Percentiles rank a stretch among this genome's conserved stretches.
These are phyloP conservation scores for Haliclystus octoradiatus DNA, from an alignment of 30 jellyfish, hydroid and myxozoan species.

Conservation along the genomic window DNA sequence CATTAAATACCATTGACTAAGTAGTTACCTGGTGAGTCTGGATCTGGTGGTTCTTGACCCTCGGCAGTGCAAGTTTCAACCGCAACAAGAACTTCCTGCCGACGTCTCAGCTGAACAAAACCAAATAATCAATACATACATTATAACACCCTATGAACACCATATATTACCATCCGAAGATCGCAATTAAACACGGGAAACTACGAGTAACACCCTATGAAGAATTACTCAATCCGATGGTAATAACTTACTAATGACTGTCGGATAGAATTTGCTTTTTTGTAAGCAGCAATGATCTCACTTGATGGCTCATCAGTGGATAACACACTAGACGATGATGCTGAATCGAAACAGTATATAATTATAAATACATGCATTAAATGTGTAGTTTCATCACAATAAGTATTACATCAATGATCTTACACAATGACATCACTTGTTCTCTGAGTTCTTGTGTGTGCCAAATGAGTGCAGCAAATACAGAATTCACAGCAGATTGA, in stretches of 20 bases:
- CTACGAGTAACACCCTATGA: too few species aligned
- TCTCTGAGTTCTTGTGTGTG: constrained; percentile 97
- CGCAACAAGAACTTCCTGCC: constrained; percentile 63
- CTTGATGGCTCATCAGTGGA: constrained; percentile 8
- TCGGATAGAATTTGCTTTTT: constrained; percentile 70
- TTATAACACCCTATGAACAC: too few species aligned
- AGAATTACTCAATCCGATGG: too few species aligned
- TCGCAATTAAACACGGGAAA: too few species aligned
- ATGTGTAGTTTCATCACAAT: too few species aligned
- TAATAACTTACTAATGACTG: constrained; percentile 56
- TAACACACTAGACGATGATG: too few species aligned
- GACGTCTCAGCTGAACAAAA: constrained; percentile 60
- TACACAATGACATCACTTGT: constrained; percentile 33
- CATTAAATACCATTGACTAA: too few species aligned
- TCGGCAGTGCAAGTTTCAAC: constrained; percentile 7
- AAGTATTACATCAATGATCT: too few species aligned
- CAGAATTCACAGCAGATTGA: constrained; percentile 73
- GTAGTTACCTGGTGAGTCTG: constrained; percentile 74
- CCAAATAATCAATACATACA: background rate
- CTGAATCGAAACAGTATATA: too few species aligned
- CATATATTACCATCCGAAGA: too few species aligned
- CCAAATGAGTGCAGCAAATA: constrained; percentile 93
- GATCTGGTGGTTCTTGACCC: constrained; percentile 11
- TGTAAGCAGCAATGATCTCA: constrained; percentile 62
- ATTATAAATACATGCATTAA: too few species aligned